Evolutionary conservation across 2,888 invertebrate genomes (phyloP), one percentile per base, ranked within the genome.

Genomic region (Tetropium fuscum): DNA sequence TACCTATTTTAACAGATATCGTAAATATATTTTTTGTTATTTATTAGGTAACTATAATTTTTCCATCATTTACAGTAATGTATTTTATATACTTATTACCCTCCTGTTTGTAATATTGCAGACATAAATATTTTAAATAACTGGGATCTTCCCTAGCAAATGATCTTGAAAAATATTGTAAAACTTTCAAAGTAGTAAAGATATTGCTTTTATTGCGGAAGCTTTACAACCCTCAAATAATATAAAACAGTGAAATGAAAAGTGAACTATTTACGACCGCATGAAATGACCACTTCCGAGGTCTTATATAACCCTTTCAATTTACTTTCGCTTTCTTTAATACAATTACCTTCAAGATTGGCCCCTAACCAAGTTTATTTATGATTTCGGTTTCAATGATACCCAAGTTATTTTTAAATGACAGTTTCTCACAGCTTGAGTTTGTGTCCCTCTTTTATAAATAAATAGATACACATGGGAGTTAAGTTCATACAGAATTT

Each of bases 251-350:
- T 60, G 66, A 73, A 72, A 73, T 66, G 68, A 73, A 75, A 70
- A 73, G 73, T 73, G 72, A 71, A 73, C 68, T 73, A 77, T 77
- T 77, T 76, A 77, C 73, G 74, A 60, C 70, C 64, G 49, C 66
- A 60, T 36, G 34, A 58, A 68, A 67, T 64, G 64, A 63, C 66
- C 69, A 64, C 70, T 73, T 74, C 73, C 74, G 71, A 72, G 69
- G 69, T 68, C 67, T 74, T 74, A 66, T 73, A 66, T 71, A 75
- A 75, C 74, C 74, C 72, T 74, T 68, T 64, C 60, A 64, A 69
- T 68, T 72, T 68, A 74, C 75, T 75, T 71, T 72, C 69, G 68
- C 72, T 76, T 72, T 75, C 71, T 51, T 64, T 63, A 62, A 64
- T 59, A 62, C 57, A 58, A 25, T 48, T 54, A 61, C 59, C 58